These are phyloP conservation scores for Psittacara wagleri DNA, from an alignment of 2,113 vertebrate species.

Conservation along the genomic window DNA sequence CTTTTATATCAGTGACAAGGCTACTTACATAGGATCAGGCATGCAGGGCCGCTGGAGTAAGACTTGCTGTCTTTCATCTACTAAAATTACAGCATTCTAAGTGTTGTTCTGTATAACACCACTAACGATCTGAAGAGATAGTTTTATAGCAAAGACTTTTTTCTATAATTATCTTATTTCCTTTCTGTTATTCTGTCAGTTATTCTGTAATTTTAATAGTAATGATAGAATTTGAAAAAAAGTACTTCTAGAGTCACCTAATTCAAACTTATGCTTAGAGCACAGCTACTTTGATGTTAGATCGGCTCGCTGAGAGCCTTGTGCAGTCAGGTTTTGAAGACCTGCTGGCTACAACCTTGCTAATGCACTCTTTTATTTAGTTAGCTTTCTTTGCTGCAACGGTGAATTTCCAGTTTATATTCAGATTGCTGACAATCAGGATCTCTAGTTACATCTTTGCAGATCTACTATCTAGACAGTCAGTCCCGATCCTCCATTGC, in stretches of 20 bases:
- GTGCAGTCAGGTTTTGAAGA: not conserved
- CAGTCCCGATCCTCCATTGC: no score
- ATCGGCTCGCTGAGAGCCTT: not conserved
- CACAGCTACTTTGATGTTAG: not conserved
- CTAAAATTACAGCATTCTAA: not conserved
- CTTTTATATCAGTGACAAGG: not conserved
- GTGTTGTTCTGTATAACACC: not conserved
- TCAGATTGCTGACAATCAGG: not conserved
- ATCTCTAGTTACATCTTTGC: not conserved
- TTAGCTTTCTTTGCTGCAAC: not conserved
- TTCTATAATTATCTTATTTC: not conserved
- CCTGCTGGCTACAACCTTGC: not conserved
- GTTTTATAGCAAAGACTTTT: not conserved
- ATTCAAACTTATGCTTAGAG: not conserved
- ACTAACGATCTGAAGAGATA: not conserved
- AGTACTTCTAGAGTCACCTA: not conserved
- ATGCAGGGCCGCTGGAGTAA: not conserved
- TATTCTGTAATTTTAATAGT: not conserved
- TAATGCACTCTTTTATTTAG: not conserved
- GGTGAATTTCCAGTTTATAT: not conserved
- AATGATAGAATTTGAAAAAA: not conserved
- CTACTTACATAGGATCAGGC: not conserved
- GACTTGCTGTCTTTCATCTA: not conserved
- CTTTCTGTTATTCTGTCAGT: not conserved
- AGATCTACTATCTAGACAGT: not conserved